Conservation (phyloP, 2,888 invertebrate genomes). For the Nemurella pictetii region DNA sequence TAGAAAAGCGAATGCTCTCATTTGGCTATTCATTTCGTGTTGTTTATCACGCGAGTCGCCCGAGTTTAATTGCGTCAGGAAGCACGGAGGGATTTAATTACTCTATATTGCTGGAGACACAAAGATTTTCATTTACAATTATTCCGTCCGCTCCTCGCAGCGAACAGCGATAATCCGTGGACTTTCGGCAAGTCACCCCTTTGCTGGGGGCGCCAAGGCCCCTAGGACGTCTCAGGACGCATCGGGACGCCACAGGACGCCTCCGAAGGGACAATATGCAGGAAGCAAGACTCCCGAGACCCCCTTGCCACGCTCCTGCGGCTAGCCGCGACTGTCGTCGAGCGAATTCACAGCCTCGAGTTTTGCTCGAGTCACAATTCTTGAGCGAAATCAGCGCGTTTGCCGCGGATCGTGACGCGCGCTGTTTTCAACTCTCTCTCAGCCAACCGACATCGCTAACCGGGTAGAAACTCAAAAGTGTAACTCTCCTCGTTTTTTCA, state of each 20-base stretch:
- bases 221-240: not conserved
- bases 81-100: slow-evolving; percentile 36
- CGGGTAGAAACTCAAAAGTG: no score
- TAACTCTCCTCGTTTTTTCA: not conserved
- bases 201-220: not conserved
- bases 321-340: not conserved
- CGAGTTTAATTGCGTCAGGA: slow-evolving; percentile 36
- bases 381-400: not conserved
- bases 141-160: slow-evolving; percentile 4
- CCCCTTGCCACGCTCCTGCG: not conserved
- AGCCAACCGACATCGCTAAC: not conserved
- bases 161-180: not conserved
- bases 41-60: slow-evolving; percentile 30
- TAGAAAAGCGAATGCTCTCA: slow-evolving; percentile 13
- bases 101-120: slow-evolving; percentile 30
- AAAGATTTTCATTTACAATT: slow-evolving; percentile 37
- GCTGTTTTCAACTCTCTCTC: not conserved
- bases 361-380: no score
- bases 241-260: not conserved
- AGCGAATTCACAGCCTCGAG: not conserved
- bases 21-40: slow-evolving; percentile 29
- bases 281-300: not conserved
- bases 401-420: no score
- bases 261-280: not conserved
- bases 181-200: no score